Base-by-base conservation (phyloP, 2,888 invertebrate species). In the Eristalinus sepulchralis region DNA sequence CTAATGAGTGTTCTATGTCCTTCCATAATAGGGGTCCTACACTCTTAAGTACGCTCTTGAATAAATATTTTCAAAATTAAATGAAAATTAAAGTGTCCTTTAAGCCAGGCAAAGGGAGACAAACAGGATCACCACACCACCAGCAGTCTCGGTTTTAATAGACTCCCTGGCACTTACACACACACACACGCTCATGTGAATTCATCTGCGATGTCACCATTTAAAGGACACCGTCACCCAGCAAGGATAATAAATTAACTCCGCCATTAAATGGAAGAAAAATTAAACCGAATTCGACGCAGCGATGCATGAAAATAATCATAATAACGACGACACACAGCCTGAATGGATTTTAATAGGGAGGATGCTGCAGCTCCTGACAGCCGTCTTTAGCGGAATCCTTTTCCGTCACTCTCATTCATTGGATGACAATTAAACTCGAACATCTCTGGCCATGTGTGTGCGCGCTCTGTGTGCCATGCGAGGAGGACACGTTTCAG, bases 261-360 rank as follows among this genome's bases (percentile, higher is more conserved):
- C 70, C 78, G 83, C 86, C 78, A 86, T 86, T 83, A 78, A 83
- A 83, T 83, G 67, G 89, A 90, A 90, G 89, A 89, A 89, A 91
- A 91, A 91, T 91, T 90, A 91, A 91, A 91, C 91, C 90, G 91
- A 91, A 92, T 91, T 91, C 90, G 89, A 90, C 90, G 89, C 92
- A 92, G 90, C 91, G 90, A 91, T 91, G 92, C 92, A 90, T 92
- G 90, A 92, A 92, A 90, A 91, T 90, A 83, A 86, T 86, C 83
- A 86, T 75, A 83, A 86, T 86, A 83, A 78, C 75, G 83, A 75
- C 79, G 82, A 78, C 73, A 82, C 47, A 47, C 17, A n/a, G 39
- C 0, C 34, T 71, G 70, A 77, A 85, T 82, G 85, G 13, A 70
- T 78, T 72, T 78, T 86, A 78, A 75, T 71, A 75, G 83, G 83